Conservation (phyloP, 1,140 invertebrate species). For the Eriosoma lanigerum region DNA sequence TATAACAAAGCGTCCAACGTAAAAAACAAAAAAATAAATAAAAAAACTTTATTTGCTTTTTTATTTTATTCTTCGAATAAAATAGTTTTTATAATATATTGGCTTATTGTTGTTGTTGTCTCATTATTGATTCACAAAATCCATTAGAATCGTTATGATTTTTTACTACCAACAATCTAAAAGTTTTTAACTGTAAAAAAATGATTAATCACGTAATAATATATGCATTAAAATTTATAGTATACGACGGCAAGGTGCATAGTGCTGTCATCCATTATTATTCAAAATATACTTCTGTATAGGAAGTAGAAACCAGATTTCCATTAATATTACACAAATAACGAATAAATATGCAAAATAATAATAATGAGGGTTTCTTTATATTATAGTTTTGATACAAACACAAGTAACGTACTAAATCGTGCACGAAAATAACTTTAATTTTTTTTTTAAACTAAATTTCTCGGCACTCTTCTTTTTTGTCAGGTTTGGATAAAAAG, state of each 20-base stretch:
- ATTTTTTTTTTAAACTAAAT: too few species aligned
- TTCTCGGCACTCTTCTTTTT: too few species aligned
- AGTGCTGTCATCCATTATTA: constrained; percentile 11
- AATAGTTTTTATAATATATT: neutral
- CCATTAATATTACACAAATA: constrained; percentile 11
- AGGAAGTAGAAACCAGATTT: neutral
- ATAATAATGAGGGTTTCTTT: too few species aligned
- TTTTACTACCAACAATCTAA: neutral
- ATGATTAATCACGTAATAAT: constrained; percentile 32
- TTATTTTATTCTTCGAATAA: neutral
- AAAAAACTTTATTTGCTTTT: too few species aligned
- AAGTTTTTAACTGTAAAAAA: constrained; percentile 8
- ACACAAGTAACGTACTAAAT: too few species aligned
- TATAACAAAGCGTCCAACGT: too few species aligned
- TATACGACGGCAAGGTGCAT: neutral
- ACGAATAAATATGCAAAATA: neutral
- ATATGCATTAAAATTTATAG: constrained; percentile 2
- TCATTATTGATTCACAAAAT: neutral
- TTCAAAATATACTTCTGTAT: constrained; percentile 8
- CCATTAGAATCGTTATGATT: constrained; percentile 5
- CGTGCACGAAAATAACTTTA: too few species aligned
- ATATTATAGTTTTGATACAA: too few species aligned
- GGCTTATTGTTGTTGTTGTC: neutral
- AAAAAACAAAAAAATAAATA: too few species aligned
- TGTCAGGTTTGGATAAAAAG: too few species aligned